phyloP scores from a whole-genome alignment of 2,888 invertebrate genomes.

The Lasioglossum malachurum region DNA sequence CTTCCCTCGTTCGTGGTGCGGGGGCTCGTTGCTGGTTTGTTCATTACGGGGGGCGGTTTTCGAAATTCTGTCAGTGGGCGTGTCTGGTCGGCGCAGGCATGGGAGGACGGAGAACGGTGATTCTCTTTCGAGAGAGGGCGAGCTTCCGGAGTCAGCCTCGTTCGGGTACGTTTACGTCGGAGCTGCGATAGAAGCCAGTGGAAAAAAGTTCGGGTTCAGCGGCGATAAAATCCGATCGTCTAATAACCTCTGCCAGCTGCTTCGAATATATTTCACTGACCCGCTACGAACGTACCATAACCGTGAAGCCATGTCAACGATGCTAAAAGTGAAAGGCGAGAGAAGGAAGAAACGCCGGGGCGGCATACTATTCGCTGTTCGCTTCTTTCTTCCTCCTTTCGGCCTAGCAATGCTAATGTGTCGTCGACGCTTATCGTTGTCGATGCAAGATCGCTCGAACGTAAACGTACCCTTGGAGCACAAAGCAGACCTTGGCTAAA shows the following conservation, averaged over 20 bases:
- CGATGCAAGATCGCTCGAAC: neutral
- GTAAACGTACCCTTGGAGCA: neutral
- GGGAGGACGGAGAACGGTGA: neutral
- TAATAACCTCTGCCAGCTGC: neutral
- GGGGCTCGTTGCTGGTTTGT: neutral
- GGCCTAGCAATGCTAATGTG: neutral
- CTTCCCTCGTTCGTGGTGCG: slow-evolving; percentile 12
- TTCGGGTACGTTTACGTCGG: slow-evolving; percentile 6
- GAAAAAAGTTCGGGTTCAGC: neutral
- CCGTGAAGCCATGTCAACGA: neutral
- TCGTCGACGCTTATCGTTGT: neutral
- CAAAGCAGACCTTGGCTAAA: neutral
- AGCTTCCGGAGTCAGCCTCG: neutral
- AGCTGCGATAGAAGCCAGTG: slow-evolving; percentile 1
- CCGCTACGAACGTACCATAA: neutral
- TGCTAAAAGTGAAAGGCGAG: neutral
- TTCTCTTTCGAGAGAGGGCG: neutral
- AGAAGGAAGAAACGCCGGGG: neutral
- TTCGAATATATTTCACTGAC: neutral
- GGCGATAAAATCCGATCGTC: neutral
- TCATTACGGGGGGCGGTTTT: neutral
- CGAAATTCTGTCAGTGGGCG: slow-evolving; percentile 11
- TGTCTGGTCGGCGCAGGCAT: neutral
- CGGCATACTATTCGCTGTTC: neutral
- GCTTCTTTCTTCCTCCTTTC: neutral